Percentiles rank a stretch among this genome's conserved stretches.
Conservation (phyloP, 1,140 invertebrate genomes). For the Eueides isabella region DNA sequence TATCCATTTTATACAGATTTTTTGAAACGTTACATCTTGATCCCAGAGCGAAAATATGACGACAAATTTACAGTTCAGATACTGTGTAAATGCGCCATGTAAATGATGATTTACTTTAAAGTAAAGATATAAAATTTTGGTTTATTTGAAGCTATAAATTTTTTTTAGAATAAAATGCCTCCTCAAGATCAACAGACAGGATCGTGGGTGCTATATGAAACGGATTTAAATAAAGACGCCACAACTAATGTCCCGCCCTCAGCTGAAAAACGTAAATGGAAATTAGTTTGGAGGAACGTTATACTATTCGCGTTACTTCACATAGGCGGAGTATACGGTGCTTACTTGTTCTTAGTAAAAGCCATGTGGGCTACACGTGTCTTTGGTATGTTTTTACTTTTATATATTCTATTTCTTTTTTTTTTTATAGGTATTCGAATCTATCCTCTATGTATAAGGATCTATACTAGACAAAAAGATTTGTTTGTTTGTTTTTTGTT, state of each 20-base stretch:
- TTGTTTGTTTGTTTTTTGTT: too few relatives aligned
- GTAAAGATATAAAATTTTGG: too few relatives aligned
- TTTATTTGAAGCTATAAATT: background rate
- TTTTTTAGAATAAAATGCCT: constrained; percentile 59
- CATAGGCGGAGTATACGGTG: constrained; percentile 87
- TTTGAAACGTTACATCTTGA: too few relatives aligned
- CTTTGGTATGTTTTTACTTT: constrained; percentile 83
- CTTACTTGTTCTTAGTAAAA: constrained; percentile 85
- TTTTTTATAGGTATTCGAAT: too few relatives aligned
- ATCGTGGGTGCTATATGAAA: constrained; percentile 63
- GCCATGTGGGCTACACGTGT: constrained; percentile 86
- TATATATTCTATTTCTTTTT: background rate
- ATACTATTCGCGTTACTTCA: constrained; percentile 88
- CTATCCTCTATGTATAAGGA: too few relatives aligned
- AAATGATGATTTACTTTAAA: too few relatives aligned
- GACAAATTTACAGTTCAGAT: too few relatives aligned
- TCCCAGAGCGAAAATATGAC: too few relatives aligned
- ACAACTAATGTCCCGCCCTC: constrained; percentile 52
- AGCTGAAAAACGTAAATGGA: constrained; percentile 79
- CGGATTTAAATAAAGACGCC: constrained; percentile 52
- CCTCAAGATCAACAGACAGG: constrained; percentile 58
- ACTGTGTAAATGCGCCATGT: too few relatives aligned
- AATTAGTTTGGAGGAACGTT: constrained; percentile 91
- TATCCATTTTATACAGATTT: too few relatives aligned
- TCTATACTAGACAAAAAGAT: too few relatives aligned